Conservation (phyloP, 2,113 vertebrate species). For the Triplophysa rosa region DNA sequence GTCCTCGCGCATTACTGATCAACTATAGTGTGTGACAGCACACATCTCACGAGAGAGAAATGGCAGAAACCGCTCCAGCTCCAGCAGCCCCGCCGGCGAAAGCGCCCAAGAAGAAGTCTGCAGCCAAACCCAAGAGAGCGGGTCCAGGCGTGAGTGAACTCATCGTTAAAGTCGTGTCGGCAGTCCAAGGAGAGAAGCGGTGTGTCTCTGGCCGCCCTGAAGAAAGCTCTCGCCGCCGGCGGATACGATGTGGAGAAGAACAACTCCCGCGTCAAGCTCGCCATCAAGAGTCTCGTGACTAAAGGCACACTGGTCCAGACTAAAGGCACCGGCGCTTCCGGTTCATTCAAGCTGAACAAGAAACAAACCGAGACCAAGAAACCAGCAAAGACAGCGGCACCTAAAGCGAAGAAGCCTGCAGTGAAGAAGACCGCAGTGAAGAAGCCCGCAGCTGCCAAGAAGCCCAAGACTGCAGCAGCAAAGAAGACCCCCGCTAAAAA, state of each 20-base stretch:
- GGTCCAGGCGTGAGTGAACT: neutral
- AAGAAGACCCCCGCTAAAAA: neutral
- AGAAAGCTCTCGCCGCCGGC: conserved; percentile 5
- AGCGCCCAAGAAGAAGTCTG: neutral
- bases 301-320: neutral
- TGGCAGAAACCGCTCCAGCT: conserved; percentile 16
- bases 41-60: no score
- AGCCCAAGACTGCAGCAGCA: neutral
- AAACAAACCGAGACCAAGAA: neutral
- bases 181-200: neutral
- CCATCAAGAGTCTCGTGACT: neutral
- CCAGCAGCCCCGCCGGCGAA: neutral
- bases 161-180: conserved; percentile 2
- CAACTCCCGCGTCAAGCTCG: conserved; percentile 13
- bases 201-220: neutral
- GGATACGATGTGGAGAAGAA: conserved; percentile 23
- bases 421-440: neutral
- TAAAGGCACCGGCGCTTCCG: neutral
- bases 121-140: neutral
- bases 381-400: neutral
- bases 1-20: no score
- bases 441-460: neutral
- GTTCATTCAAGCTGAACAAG: conserved; percentile 5
- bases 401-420: neutral
- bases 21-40: no score